Conservation (phyloP, 2,797 vertebrate genomes). For the Chaetophractus vellerosus region DNA sequence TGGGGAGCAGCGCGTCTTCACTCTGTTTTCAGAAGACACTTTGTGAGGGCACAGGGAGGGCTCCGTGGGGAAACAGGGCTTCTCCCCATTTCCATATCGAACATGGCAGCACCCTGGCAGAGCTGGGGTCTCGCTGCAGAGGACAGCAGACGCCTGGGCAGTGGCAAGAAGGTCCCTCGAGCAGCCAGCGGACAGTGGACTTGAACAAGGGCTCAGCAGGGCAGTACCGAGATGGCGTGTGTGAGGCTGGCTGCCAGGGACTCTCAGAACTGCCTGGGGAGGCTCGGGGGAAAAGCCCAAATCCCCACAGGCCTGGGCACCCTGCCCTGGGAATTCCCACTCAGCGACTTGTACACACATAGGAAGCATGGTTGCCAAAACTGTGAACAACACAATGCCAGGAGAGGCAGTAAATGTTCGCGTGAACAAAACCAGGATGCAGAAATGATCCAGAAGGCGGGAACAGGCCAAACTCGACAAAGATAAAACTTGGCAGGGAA, state of each 20-base stretch:
- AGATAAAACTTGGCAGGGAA: background rate
- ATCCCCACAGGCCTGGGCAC: accelerated
- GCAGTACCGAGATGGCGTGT: background rate
- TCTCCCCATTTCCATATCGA: background rate
- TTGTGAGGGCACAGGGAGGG: background rate
- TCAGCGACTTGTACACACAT: accelerated
- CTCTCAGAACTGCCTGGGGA: background rate
- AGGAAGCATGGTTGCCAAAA: background rate
- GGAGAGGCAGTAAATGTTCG: background rate
- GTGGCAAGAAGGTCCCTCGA: no score
- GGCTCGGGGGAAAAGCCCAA: no score
- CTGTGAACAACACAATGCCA: background rate
- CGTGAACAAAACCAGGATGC: background rate
- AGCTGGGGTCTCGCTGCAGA: accelerated
- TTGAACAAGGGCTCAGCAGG: no score
- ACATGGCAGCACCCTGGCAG: background rate
- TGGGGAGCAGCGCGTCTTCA: background rate
- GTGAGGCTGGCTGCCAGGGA: no score
- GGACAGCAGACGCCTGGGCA: background rate
- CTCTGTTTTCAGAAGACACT: background rate
- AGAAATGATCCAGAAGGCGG: background rate
- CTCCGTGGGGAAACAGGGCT: background rate
- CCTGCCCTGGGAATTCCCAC: accelerated
- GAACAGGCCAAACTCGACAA: background rate
- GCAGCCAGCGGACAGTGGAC: accelerated